Evolutionary conservation across 2,888 invertebrate genomes (phyloP), one percentile per base, ranked within the genome.

Genomic region (Polyploca ridens): DNA sequence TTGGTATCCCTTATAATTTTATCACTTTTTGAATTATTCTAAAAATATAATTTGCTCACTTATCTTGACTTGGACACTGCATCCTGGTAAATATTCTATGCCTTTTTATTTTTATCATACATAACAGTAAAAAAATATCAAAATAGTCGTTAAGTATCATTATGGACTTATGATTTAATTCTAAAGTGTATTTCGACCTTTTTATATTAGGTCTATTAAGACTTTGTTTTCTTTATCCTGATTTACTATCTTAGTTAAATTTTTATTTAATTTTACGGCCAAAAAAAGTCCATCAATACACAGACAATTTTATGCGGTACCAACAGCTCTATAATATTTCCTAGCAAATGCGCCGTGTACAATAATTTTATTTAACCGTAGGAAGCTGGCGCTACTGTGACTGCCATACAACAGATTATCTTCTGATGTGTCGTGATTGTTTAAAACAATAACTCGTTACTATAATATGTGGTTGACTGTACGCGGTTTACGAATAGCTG

Each of bases 371-470:
- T 49, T 49, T 54, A 49, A 54, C 54, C 54, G 54, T 14, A n/a
- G 46, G 46, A 19, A 16, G 54, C 49, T 54, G 19, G 16, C 46
- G 46, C 54, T 54, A 54, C 54, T 54, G 54, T 19, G 54, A 19
- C 16, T 54, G 7, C 19, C n/a, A 7, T n/a, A 16, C 19, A 54
- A n/a, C 54, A 54, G 54, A 19, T 54, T 19, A 54, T 54, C 54
- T 16, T 10, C 19, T 54, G 54, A 54, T 54, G 54, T 63, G 68
- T 41, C 61, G 61, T 44, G 70, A 71, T 71, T 66, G 69, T 62
- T 44, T 19, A 33, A 60, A 64, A 71, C 70, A 71, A 71, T 71
- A 71, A 67, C 62, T 71, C 69, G 69, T 68, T 60, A 38, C 35
- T 10, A 19, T 44, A 54, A 19, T 61, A 27, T 61, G 41, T 16